Evolutionary conservation across 2,888 invertebrate genomes (phyloP).

Genomic region (Ferrisia virgata): DNA sequence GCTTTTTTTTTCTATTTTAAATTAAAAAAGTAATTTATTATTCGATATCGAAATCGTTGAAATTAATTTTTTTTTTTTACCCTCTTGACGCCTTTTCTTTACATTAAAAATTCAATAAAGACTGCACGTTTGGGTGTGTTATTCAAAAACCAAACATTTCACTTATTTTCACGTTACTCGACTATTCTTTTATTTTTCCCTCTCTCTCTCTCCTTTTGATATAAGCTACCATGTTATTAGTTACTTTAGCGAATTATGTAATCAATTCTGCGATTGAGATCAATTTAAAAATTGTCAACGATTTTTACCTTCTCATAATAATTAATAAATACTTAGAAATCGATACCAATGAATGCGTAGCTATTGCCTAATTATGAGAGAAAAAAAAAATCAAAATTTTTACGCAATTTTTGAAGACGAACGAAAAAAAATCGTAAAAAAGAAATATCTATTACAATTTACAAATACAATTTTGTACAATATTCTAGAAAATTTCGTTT

Average conservation of each 20-base stretch:
- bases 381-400: no score
- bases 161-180: no score
- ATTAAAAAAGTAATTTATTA: constrained; percentile 25
- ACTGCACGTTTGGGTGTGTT: not conserved
- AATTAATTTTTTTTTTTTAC: constrained; percentile 8
- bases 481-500: constrained; percentile 24
- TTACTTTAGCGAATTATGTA: no score
- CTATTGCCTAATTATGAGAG: no score
- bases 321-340: no score
- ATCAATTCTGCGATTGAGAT: no score
- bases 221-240: no score
- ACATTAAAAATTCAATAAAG: not conserved
- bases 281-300: no score
- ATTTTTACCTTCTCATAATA: no score
- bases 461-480: constrained; percentile 17
- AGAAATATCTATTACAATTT: constrained; percentile 33
- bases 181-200: no score
- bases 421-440: not conserved
- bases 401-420: not conserved
- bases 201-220: not conserved
- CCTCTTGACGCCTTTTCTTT: not conserved
- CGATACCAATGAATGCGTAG: no score
- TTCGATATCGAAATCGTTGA: constrained; percentile 21
- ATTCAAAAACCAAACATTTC: not conserved
- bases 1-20: not conserved